Evolutionary conservation across 2,797 vertebrate genomes (phyloP).

Genomic region (Myotis vivesi): DNA sequence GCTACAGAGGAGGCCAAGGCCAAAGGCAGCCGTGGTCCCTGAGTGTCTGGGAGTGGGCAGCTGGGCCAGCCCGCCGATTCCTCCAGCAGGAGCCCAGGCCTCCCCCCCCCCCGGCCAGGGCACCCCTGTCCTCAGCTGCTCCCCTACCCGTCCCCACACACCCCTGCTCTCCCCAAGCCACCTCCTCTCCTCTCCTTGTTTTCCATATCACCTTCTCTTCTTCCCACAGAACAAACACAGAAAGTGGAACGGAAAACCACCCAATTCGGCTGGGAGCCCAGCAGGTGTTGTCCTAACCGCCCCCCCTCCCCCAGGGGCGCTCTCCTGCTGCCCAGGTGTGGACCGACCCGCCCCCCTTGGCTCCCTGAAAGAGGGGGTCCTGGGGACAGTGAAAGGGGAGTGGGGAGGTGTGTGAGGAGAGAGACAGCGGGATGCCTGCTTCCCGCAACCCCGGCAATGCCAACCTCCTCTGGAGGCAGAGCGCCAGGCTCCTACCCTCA

Average conservation of each 20-base stretch:
- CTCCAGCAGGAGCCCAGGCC: not conserved
- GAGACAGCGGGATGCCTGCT: not conserved
- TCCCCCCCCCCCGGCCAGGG: fast-evolving
- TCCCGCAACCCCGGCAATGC: not conserved
- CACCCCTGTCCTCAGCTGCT: not conserved
- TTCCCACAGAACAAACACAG: not conserved
- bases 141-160: fast-evolving
- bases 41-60: not conserved
- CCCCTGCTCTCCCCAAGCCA: not conserved
- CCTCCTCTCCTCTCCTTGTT: not conserved
- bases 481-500: not conserved
- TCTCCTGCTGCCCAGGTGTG: not conserved
- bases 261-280: not conserved
- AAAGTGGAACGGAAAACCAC: not conserved
- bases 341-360: not conserved
- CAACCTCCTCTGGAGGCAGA: not conserved
- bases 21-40: not conserved
- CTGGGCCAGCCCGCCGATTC: fast-evolving
- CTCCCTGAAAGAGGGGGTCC: not conserved
- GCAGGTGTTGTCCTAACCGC: not conserved
- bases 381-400: not conserved
- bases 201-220: not conserved
- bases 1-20: too few species aligned
- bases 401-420: not conserved
- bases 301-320: not conserved